These are phyloP conservation scores for Drosophila prolongata DNA, from an alignment of 2,888 invertebrate genomes.

Conservation along the genomic window DNA sequence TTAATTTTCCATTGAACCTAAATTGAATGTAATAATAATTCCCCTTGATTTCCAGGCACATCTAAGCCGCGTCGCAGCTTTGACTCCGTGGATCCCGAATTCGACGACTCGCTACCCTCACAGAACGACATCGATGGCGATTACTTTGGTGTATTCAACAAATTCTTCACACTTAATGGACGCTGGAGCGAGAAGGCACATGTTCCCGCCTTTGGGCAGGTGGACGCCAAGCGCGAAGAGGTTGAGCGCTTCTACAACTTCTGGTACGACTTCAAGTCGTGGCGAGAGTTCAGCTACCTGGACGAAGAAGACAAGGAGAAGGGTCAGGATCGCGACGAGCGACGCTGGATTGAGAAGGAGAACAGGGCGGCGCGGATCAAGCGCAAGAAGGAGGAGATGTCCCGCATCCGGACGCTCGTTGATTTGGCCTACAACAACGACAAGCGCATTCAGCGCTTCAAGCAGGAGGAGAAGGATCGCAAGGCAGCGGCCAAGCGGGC, in stretches of 20 bases:
- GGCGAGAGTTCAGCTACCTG: slow-evolving; percentile 99
- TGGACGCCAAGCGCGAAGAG: slow-evolving; percentile 90
- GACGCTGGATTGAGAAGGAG: slow-evolving; percentile 99
- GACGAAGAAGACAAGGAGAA: slow-evolving; percentile 99
- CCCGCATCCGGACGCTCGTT: slow-evolving; percentile 94
- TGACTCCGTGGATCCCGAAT: slow-evolving; percentile 98
- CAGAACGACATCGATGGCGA: slow-evolving; percentile 91
- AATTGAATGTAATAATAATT: not conserved
- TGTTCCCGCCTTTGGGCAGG: slow-evolving; percentile 92
- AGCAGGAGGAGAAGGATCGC: slow-evolving; percentile 96
- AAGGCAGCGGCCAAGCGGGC: slow-evolving; percentile 95
- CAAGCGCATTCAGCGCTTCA: slow-evolving; percentile 96
- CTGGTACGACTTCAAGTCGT: slow-evolving; percentile 99
- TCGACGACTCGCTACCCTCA: slow-evolving; percentile 94
- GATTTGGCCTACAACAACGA: slow-evolving; percentile 97
- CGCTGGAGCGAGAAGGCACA: slow-evolving; percentile 96
- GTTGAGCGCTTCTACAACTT: slow-evolving; percentile 98
- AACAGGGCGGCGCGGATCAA: slow-evolving; percentile 97
- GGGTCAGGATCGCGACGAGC: slow-evolving; percentile 97
- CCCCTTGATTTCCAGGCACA: slow-evolving; percentile 86
- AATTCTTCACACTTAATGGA: slow-evolving; percentile 91
- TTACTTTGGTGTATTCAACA: slow-evolving; percentile 89
- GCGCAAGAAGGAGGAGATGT: slow-evolving; percentile 98
- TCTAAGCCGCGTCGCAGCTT: slow-evolving; percentile 93
- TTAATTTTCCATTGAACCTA: not conserved